Evolutionary conservation across 2,113 vertebrate genomes (phyloP).

Genomic region (Festucalex cinctus): DNA sequence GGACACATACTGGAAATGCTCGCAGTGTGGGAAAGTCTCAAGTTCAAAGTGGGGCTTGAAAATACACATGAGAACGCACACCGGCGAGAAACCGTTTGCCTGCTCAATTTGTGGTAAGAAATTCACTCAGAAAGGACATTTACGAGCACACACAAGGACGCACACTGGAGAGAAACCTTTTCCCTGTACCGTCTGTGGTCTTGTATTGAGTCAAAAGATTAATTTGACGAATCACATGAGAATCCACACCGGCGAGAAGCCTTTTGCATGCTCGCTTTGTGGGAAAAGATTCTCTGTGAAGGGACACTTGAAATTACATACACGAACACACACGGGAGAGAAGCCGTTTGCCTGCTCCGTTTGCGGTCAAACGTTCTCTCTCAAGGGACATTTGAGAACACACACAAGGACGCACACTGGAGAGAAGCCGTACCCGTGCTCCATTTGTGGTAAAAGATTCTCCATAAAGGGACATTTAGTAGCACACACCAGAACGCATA

Average conservation of each 20-base stretch:
- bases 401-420: background rate
- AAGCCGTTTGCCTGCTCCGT: background rate
- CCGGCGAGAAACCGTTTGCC: background rate
- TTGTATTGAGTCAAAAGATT: background rate
- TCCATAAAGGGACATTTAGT: background rate
- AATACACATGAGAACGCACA: background rate
- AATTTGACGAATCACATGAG: slow-evolving; percentile 1
- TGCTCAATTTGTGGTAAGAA: background rate
- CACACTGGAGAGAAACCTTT: slow-evolving; percentile 1
- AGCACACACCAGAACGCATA: background rate
- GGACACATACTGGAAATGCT: background rate
- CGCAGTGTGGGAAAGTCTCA: background rate
- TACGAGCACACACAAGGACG: background rate
- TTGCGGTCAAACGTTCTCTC: background rate
- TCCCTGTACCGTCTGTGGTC: background rate
- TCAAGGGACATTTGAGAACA: background rate
- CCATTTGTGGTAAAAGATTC: background rate
- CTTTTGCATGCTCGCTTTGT: background rate
- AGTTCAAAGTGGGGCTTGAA: slow-evolving; percentile 1
- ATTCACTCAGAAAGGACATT: background rate
- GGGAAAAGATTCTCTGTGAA: background rate
- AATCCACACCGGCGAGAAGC: background rate
- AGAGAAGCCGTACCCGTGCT: background rate
- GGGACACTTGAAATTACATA: background rate
- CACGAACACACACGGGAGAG: background rate